Conservation (phyloP, 2,797 vertebrate genomes). For the Cynopterus sphinx region DNA sequence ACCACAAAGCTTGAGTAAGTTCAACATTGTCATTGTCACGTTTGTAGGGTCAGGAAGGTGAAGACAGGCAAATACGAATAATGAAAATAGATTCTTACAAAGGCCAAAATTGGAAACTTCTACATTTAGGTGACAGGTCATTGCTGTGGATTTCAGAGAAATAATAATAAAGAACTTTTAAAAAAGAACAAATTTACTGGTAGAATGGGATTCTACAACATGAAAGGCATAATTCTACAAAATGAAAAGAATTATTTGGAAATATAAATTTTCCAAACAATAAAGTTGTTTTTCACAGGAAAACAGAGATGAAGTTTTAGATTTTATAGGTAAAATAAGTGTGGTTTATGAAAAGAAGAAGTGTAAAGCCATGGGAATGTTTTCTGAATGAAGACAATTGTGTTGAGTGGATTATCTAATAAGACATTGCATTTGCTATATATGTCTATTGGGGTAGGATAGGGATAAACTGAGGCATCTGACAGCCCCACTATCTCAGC, state of each 20-base stretch:
- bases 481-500: neutral
- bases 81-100: neutral
- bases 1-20: neutral
- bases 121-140: neutral
- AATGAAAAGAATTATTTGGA: neutral
- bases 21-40: neutral
- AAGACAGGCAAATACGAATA: neutral
- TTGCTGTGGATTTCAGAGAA: neutral
- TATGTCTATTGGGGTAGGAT: neutral
- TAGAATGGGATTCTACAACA: neutral
- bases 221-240: neutral
- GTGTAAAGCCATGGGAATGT: neutral
- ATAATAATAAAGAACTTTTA: neutral
- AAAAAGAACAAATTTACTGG: neutral
- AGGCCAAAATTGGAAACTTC: neutral
- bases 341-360: neutral
- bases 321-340: neutral
- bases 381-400: neutral
- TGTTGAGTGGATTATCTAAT: neutral
- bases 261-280: neutral
- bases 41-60: no score
- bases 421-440: neutral
- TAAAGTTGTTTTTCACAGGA: neutral
- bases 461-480: neutral
- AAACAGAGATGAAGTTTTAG: neutral